Conservation (phyloP, 2,797 vertebrate genomes). For the Ispidina lecontei region DNA sequence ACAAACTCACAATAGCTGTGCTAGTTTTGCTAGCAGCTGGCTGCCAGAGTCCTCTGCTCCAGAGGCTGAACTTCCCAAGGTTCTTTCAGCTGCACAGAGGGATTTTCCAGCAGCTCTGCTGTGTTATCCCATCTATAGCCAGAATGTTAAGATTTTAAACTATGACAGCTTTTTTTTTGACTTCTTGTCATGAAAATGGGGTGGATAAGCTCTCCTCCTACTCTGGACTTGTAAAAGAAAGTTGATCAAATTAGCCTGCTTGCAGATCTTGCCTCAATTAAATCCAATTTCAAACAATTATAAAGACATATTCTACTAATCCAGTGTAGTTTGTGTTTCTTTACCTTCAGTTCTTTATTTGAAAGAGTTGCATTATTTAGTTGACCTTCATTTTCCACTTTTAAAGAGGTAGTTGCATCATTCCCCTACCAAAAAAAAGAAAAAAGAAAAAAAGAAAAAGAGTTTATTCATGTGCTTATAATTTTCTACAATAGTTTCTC, state of each 20-base stretch:
- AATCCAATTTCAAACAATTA: not conserved
- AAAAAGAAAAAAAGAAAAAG: not conserved
- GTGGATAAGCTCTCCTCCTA: not conserved
- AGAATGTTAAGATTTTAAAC: not conserved
- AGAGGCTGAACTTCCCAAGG: not conserved
- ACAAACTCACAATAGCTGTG: not conserved
- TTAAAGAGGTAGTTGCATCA: constrained; percentile 65
- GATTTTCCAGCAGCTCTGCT: not conserved
- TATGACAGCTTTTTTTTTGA: not conserved
- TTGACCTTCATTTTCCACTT: constrained; percentile 54
- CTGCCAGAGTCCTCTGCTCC: not conserved
- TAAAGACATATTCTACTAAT: not conserved
- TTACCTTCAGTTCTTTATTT: constrained; percentile 45
- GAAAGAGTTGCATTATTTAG: constrained; percentile 50
- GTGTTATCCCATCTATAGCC: not conserved
- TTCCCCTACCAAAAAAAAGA: constrained; percentile 42
- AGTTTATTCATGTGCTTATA: not conserved
- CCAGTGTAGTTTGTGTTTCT: not conserved
- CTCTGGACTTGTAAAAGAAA: not conserved
- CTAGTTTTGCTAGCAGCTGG: not conserved
- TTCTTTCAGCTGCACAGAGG: not conserved
- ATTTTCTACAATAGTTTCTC: not conserved
- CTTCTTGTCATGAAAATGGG: not conserved
- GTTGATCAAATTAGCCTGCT: not conserved
- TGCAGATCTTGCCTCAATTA: not conserved